Evolutionary conservation across 2,888 invertebrate genomes (phyloP).

Genomic region (Molorchus minor): DNA sequence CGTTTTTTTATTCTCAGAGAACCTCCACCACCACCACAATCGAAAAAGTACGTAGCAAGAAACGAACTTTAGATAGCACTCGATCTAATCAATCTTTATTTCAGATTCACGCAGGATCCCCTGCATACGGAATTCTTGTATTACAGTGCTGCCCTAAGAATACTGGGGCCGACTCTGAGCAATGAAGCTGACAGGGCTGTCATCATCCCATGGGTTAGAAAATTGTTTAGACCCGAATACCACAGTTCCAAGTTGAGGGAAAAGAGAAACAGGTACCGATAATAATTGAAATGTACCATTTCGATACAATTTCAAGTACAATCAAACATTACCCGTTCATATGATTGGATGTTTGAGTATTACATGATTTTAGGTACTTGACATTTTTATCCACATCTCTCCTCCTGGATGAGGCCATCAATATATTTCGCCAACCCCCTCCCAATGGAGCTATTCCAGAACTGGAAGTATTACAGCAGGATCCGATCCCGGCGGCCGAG

Average conservation of each 20-base stretch:
- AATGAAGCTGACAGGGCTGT: slow-evolving; percentile 55
- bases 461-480: slow-evolving; percentile 51
- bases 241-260: slow-evolving; percentile 61
- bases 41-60: not conserved
- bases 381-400: slow-evolving; percentile 59
- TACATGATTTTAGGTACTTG: slow-evolving; percentile 55
- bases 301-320: too few species aligned
- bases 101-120: slow-evolving; percentile 52
- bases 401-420: slow-evolving; percentile 61
- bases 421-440: slow-evolving; percentile 58
- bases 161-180: slow-evolving; percentile 60
- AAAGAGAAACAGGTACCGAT: slow-evolving; percentile 62
- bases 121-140: slow-evolving; percentile 65
- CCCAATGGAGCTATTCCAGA: slow-evolving; percentile 59
- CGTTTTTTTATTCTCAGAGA: not conserved
- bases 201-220: slow-evolving; percentile 63
- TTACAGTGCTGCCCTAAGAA: slow-evolving; percentile 62
- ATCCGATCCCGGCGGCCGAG: slow-evolving; percentile 55
- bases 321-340: too few species aligned
- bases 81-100: not conserved
- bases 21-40: slow-evolving; percentile 1
- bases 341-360: not conserved
- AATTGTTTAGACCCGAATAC: slow-evolving; percentile 65
- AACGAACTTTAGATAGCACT: not conserved
- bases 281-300: not conserved